phyloP scores from a whole-genome alignment of 2,888 invertebrate species.

The Drepanosiphum platanoidis region DNA sequence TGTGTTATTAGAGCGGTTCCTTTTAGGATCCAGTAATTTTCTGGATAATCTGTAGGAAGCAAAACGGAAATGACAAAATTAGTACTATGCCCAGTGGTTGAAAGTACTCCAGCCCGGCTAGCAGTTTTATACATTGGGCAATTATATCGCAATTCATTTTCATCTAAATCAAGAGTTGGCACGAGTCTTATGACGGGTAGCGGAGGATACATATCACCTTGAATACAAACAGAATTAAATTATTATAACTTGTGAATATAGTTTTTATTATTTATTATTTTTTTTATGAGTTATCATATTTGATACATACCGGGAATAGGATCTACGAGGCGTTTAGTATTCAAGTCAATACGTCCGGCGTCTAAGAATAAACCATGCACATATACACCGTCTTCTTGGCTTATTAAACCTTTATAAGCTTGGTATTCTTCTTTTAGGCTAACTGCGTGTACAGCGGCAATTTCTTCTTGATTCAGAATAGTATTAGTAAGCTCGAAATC shows the following conservation, averaged over 20 bases:
- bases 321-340: slow-evolving; percentile 77
- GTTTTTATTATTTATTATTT: too few species aligned
- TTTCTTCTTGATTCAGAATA: slow-evolving; percentile 75
- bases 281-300: too few species aligned
- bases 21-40: slow-evolving; percentile 87
- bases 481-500: slow-evolving; percentile 77
- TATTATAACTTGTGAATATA: neutral
- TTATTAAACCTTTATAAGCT: slow-evolving; percentile 71
- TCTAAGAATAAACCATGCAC: slow-evolving; percentile 87
- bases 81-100: slow-evolving; percentile 93
- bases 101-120: slow-evolving; percentile 83
- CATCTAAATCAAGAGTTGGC: slow-evolving; percentile 69
- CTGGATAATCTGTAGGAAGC: slow-evolving; percentile 73
- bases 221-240: slow-evolving; percentile 67
- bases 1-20: slow-evolving; percentile 88
- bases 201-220: slow-evolving; percentile 70
- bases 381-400: slow-evolving; percentile 76
- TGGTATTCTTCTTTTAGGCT: slow-evolving; percentile 65
- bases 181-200: slow-evolving; percentile 77
- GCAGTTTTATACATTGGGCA: slow-evolving; percentile 90
- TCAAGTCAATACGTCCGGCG: slow-evolving; percentile 85
- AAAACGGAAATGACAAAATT: slow-evolving; percentile 87
- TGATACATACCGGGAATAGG: slow-evolving; percentile 74
- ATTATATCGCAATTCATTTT: slow-evolving; percentile 71
- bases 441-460: slow-evolving; percentile 70